Percentiles rank a stretch among this genome's conserved stretches.
phyloP scores from a whole-genome alignment of 2,888 invertebrate species.

The Mellilla xanthometata region DNA sequence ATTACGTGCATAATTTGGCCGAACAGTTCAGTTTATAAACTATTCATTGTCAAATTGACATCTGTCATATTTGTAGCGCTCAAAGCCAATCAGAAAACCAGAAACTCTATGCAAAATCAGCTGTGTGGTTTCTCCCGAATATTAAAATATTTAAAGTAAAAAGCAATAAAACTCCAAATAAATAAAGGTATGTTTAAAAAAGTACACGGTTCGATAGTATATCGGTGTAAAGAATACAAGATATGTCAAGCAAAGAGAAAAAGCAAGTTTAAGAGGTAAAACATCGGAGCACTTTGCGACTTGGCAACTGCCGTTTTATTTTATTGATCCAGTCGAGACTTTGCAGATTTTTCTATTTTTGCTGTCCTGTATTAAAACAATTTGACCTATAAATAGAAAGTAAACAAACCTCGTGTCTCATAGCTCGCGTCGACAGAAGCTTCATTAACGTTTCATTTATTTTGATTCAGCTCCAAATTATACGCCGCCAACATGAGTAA shows the following conservation, averaged over 20 bases:
- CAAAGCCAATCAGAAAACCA: too few species aligned
- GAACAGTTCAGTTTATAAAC: too few species aligned
- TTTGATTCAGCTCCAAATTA: constrained; percentile 12
- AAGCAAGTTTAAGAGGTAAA: too few species aligned
- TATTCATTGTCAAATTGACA: too few species aligned
- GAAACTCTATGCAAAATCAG: not conserved
- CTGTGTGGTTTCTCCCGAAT: not conserved
- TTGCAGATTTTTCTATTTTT: constrained; percentile 3
- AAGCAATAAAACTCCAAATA: too few species aligned
- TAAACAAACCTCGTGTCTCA: constrained; percentile 1
- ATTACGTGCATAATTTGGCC: too few species aligned
- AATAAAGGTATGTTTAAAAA: too few species aligned
- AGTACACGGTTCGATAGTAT: too few species aligned
- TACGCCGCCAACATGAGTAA: constrained; percentile 13
- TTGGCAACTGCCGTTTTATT: constrained; percentile 4
- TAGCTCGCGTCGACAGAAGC: not conserved
- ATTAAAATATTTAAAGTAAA: too few species aligned
- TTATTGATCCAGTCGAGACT: constrained; percentile 6
- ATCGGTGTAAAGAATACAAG: too few species aligned
- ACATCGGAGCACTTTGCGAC: not conserved
- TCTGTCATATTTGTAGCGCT: too few species aligned
- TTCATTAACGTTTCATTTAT: constrained; percentile 3
- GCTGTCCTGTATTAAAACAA: constrained; percentile 1
- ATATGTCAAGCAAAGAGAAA: too few species aligned
- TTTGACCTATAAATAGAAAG: not conserved